phyloP scores from a whole-genome alignment of 2,888 invertebrate genomes.

The Cryptophagus acutangulus region DNA sequence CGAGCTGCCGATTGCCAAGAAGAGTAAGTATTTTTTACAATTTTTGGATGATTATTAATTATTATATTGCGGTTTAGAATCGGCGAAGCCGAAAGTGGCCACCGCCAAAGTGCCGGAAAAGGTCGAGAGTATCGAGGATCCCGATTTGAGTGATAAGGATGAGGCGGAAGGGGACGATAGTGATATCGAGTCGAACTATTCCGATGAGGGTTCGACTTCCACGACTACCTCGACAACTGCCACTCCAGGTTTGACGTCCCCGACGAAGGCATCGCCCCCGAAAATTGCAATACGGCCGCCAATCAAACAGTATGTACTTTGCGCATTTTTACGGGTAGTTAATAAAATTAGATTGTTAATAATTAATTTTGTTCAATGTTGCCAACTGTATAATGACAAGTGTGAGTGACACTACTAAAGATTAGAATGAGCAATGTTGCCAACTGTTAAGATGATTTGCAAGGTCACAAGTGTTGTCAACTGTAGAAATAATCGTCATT shows the following conservation, averaged over 20 bases:
- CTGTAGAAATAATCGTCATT: constrained; percentile 14
- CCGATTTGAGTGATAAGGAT: constrained; percentile 65
- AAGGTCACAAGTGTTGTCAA: constrained; percentile 22
- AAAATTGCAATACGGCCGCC: constrained; percentile 46
- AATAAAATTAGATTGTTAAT: background rate
- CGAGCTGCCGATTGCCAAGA: constrained; percentile 44
- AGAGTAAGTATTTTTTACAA: constrained; percentile 49
- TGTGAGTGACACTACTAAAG: no score
- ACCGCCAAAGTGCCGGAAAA: constrained; percentile 46
- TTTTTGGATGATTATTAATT: background rate
- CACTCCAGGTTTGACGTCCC: constrained; percentile 5
- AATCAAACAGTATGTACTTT: constrained; percentile 62
- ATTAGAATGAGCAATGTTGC: no score
- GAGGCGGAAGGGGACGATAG: constrained; percentile 73
- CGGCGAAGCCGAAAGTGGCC: constrained; percentile 49
- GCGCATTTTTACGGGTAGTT: background rate
- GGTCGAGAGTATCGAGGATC: constrained; percentile 54
- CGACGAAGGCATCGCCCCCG: constrained; percentile 9
- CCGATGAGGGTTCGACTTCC: constrained; percentile 43
- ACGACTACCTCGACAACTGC: constrained; percentile 9
- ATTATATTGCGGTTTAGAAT: constrained; percentile 35
- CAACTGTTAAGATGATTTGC: no score
- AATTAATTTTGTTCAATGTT: no score
- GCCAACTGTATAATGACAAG: constrained; percentile 7
- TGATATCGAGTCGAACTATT: constrained; percentile 55